These are phyloP conservation scores for Aptenodytes patagonicus DNA, from an alignment of 2,113 vertebrate species.

Conservation along the genomic window DNA sequence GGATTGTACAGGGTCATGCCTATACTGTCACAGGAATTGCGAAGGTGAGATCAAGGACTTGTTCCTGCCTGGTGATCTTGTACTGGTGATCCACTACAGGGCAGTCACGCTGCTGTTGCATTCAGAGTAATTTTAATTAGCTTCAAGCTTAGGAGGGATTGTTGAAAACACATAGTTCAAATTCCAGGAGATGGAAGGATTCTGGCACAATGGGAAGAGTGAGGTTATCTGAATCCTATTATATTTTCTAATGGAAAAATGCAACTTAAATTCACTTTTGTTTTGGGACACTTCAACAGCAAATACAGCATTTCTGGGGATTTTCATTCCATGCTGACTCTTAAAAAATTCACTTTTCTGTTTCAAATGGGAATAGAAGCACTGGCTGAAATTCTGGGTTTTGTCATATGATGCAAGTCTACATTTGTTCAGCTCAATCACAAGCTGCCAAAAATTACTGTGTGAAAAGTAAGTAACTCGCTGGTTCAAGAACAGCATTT, in stretches of 20 bases:
- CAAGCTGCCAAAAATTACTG: slow-evolving; percentile 3
- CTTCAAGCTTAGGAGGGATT: background rate
- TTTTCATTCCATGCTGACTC: background rate
- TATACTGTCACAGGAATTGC: slow-evolving; percentile 69
- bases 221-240: background rate
- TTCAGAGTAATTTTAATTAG: background rate
- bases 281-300: background rate
- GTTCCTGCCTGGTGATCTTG: background rate
- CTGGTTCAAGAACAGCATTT: background rate
- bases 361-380: background rate
- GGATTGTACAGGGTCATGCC: slow-evolving; percentile 72
- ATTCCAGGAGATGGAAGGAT: background rate
- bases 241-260: background rate
- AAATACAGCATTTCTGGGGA: background rate
- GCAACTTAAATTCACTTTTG: background rate
- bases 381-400: background rate
- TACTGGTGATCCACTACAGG: background rate
- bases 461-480: background rate
- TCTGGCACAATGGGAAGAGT: background rate
- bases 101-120: background rate
- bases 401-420: slow-evolving; percentile 3
- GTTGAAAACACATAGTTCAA: background rate
- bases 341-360: background rate
- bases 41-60: slow-evolving; percentile 55
- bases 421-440: slow-evolving; percentile 13